phyloP scores from a whole-genome alignment of 2,113 vertebrate genomes.

The Enhydra lutris region DNA sequence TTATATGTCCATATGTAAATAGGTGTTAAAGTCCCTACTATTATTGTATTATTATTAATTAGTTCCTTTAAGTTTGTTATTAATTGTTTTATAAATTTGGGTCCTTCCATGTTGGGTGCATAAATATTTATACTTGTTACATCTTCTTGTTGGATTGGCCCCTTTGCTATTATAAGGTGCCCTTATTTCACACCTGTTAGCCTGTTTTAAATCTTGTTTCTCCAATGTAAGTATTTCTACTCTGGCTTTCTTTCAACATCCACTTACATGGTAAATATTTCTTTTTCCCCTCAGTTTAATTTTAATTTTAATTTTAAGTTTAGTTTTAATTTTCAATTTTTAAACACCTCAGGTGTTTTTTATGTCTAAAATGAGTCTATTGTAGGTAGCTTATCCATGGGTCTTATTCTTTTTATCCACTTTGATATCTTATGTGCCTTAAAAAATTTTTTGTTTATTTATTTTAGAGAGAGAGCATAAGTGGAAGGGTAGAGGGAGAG shows the following conservation, averaged over 20 bases:
- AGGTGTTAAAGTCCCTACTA: not conserved
- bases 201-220: not conserved
- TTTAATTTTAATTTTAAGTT: no score
- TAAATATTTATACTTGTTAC: not conserved
- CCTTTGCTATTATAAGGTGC: not conserved
- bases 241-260: not conserved
- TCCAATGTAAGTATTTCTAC: not conserved
- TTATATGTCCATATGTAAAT: not conserved
- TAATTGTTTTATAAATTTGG: not conserved
- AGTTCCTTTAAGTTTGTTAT: not conserved
- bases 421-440: not conserved
- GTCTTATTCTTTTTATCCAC: not conserved
- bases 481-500: not conserved
- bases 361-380: not conserved
- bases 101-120: not conserved
- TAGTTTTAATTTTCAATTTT: no score
- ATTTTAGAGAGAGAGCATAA: not conserved
- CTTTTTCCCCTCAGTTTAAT: not conserved
- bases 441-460: not conserved
- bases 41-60: not conserved
- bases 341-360: no score
- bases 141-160: not conserved
- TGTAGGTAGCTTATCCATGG: not conserved
- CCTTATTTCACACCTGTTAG: not conserved
- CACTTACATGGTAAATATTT: not conserved